A percentile compares a stretch with the other conserved stretches of the same genome.
Conservation (phyloP, 2,113 vertebrate genomes). For the Ammodytes marinus region DNA sequence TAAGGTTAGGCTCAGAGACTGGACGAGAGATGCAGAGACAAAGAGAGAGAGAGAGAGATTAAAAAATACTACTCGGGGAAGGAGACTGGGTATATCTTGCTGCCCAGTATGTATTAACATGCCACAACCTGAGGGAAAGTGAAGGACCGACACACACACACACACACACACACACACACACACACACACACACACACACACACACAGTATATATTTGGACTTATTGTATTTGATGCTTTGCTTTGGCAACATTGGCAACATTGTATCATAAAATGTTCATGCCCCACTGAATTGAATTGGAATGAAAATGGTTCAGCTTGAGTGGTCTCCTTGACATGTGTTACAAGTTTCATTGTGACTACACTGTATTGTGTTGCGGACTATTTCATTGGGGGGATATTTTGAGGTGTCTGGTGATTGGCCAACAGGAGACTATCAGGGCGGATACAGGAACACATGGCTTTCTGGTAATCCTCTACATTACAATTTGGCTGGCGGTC, state of each 20-base stretch:
- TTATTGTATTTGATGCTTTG: too few relatives aligned
- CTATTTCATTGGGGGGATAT: not conserved
- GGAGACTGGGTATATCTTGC: too few relatives aligned
- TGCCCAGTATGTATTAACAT: too few relatives aligned
- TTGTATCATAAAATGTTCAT: too few relatives aligned
- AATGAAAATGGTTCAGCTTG: not conserved
- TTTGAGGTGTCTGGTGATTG: conserved; percentile 32
- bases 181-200: too few relatives aligned
- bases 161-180: too few relatives aligned
- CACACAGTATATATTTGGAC: too few relatives aligned
- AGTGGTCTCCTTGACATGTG: not conserved
- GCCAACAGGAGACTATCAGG: conserved; percentile 31
- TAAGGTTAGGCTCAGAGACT: conserved; percentile 98
- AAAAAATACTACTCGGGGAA: not conserved
- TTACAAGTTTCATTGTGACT: not conserved
- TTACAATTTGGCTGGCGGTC: conserved; percentile 29
- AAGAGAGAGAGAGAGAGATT: conserved; percentile 45
- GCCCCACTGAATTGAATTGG: too few relatives aligned
- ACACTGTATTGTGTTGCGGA: conserved; percentile 6
- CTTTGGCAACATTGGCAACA: too few relatives aligned
- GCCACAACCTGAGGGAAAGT: not conserved
- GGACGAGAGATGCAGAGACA: conserved; percentile 42
- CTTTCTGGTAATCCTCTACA: conserved; percentile 40
- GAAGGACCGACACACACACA: too few relatives aligned
- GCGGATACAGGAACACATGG: not conserved